Evolutionary conservation across 2,797 vertebrate genomes (phyloP).

Genomic region (Oryzias dopingdopingensis): DNA sequence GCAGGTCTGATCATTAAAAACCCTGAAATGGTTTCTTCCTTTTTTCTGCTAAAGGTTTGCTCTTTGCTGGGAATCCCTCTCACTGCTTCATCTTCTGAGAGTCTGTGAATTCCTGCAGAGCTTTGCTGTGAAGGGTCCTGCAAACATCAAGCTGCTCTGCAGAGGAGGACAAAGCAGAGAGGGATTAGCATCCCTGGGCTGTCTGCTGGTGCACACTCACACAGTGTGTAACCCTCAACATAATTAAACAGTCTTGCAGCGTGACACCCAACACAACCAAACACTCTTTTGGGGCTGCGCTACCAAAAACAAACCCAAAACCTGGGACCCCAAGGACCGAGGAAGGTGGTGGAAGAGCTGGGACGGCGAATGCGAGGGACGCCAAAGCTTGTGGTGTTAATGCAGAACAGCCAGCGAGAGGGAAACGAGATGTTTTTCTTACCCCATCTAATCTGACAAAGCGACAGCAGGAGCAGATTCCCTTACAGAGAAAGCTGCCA

Average conservation of each 20-base stretch:
- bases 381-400: slow-evolving; percentile 70
- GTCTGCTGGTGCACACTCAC: slow-evolving; percentile 53
- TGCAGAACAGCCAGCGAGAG: slow-evolving; percentile 65
- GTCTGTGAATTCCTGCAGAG: slow-evolving; percentile 44
- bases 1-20: too few species aligned
- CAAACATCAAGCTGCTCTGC: slow-evolving; percentile 43
- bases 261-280: slow-evolving; percentile 76
- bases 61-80: slow-evolving; percentile 3
- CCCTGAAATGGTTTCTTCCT: too few species aligned
- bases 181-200: slow-evolving; percentile 58
- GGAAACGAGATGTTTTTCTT: slow-evolving; percentile 72
- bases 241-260: slow-evolving; percentile 70
- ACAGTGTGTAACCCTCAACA: slow-evolving; percentile 54
- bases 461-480: slow-evolving; percentile 75
- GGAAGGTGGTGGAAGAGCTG: slow-evolving; percentile 49
- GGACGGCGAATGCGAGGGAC: slow-evolving; percentile 62
- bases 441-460: slow-evolving; percentile 75
- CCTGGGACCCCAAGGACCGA: slow-evolving; percentile 44
- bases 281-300: slow-evolving; percentile 67
- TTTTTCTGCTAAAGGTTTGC: too few species aligned
- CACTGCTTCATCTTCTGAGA: slow-evolving; percentile 13
- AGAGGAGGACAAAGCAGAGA: slow-evolving; percentile 66
- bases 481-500: slow-evolving; percentile 75
- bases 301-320: slow-evolving; percentile 73
- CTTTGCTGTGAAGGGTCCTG: slow-evolving; percentile 57